Evolutionary conservation across 2,113 vertebrate species (phyloP).

Genomic region (Dipodomys stephensi): DNA sequence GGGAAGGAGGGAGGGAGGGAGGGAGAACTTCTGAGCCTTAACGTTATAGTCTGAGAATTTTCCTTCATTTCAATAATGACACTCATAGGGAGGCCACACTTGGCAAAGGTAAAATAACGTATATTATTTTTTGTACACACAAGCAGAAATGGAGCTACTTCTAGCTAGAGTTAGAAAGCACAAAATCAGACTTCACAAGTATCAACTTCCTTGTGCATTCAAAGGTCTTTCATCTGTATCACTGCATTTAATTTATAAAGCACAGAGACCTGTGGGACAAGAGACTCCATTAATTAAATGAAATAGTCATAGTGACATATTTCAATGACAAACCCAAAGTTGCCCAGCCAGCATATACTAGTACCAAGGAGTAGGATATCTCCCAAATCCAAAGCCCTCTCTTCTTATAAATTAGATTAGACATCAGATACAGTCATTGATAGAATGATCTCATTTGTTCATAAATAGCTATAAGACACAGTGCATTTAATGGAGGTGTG

Average conservation of each 20-base stretch:
- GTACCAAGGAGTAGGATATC: neutral
- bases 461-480: neutral
- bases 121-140: slow-evolving; percentile 1
- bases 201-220: neutral
- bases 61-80: slow-evolving; percentile 58
- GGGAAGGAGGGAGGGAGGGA: no score
- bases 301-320: neutral
- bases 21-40: neutral
- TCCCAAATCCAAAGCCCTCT: neutral
- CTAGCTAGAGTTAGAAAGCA: neutral
- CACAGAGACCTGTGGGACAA: neutral
- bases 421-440: neutral
- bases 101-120: slow-evolving; percentile 49
- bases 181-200: neutral
- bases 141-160: neutral
- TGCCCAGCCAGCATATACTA: neutral
- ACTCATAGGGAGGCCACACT: slow-evolving; percentile 11
- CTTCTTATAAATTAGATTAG: neutral
- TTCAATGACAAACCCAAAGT: neutral
- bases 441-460: neutral
- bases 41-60: slow-evolving; percentile 26
- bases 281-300: neutral
- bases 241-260: neutral
- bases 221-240: neutral
- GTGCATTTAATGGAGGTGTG: neutral